These are phyloP conservation scores for Rousettus madagascariensis DNA, from an alignment of 2,797 vertebrate species.

Conservation along the genomic window DNA sequence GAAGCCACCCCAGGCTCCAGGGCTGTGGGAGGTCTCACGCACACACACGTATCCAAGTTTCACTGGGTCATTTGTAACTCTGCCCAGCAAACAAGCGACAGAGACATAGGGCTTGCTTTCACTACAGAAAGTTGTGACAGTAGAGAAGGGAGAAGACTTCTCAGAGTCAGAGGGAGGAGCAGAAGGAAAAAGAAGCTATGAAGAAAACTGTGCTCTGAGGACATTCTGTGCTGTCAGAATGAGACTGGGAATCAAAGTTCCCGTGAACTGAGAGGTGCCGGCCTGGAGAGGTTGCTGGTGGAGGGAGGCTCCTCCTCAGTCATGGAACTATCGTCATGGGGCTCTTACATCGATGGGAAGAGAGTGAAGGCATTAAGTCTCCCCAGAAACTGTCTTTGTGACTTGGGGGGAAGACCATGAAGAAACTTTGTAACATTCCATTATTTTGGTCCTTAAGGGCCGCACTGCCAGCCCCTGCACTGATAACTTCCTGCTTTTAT, in stretches of 20 bases:
- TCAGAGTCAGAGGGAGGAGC: neutral
- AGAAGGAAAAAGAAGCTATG: neutral
- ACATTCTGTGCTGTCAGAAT: slow-evolving; percentile 41
- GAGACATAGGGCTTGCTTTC: neutral
- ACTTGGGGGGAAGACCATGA: neutral
- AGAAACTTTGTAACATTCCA: neutral
- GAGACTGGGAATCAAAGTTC: neutral
- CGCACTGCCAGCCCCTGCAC: neutral
- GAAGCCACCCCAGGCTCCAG: neutral
- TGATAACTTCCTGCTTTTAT: neutral
- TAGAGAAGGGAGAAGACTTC: neutral
- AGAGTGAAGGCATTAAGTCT: neutral
- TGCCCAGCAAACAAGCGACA: neutral
- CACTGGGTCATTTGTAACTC: neutral
- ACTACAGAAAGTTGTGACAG: neutral
- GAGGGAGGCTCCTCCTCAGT: neutral
- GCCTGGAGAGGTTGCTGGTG: neutral
- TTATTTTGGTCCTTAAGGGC: neutral
- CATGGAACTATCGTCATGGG: neutral
- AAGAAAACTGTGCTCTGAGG: neutral
- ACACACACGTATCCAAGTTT: neutral
- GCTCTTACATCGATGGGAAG: neutral
- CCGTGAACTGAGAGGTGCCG: neutral
- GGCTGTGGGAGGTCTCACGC: neutral
- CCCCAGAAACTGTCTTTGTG: neutral